These are phyloP conservation scores for Pelochelys cantorii DNA, from an alignment of 2,797 vertebrate species.

Conservation along the genomic window DNA sequence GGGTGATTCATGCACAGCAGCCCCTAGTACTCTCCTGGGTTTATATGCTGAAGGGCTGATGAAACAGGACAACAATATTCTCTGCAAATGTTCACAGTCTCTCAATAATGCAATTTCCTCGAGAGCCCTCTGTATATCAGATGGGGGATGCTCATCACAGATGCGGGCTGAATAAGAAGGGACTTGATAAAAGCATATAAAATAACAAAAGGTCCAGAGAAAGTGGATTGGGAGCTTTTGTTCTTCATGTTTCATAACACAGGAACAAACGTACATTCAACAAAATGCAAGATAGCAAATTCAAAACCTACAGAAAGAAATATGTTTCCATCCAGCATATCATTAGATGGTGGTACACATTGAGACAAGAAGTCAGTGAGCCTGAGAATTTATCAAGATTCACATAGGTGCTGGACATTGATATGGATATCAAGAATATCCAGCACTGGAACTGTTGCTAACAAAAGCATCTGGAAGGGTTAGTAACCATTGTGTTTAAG, in stretches of 20 bases:
- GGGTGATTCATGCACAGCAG: slow-evolving; percentile 48
- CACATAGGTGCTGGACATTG: accelerated
- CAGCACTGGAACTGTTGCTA: neutral
- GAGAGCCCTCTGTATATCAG: neutral
- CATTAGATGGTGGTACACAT: neutral
- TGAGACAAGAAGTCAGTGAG: neutral
- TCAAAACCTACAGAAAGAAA: neutral
- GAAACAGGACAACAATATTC: slow-evolving; percentile 36
- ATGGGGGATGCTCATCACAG: neutral
- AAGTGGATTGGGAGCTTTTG: slow-evolving; percentile 18
- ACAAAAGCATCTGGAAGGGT: neutral
- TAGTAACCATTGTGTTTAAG: neutral
- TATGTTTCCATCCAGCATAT: neutral
- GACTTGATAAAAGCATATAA: slow-evolving; percentile 18
- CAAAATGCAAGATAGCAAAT: slow-evolving; percentile 15
- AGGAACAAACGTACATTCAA: neutral
- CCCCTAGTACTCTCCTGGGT: slow-evolving; percentile 54
- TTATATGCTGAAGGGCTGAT: slow-evolving; percentile 51
- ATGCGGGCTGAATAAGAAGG: neutral
- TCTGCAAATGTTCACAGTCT: slow-evolving; percentile 26
- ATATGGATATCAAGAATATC: neutral
- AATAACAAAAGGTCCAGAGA: neutral
- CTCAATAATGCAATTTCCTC: neutral
- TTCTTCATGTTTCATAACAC: neutral
- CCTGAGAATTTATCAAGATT: neutral